Evolutionary conservation across 2,888 invertebrate genomes (phyloP).

Genomic region (Uloborus plumipes): DNA sequence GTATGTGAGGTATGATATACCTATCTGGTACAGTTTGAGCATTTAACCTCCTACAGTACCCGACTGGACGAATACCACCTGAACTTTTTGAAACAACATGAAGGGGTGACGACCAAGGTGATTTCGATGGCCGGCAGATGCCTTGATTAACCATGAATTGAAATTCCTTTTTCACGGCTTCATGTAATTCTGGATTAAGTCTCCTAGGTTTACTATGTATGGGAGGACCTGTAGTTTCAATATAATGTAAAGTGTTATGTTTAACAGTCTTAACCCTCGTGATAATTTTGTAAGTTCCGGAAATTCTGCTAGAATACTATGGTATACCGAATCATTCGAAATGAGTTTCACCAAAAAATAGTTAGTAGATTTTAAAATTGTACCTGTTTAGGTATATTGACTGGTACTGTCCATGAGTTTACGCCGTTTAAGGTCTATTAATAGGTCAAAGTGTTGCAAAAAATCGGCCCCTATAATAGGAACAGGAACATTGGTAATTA

Average conservation of each 20-base stretch:
- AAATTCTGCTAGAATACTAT: conserved; percentile 4
- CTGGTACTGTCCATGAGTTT: conserved; percentile 1
- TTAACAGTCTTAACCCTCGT: conserved; percentile 32
- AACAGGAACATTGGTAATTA: conserved; percentile 4
- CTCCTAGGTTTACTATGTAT: conserved; percentile 13
- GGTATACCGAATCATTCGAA: background rate
- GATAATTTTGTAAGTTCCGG: conserved; percentile 8
- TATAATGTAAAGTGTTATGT: conserved; percentile 5
- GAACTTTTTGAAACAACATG: conserved; percentile 2
- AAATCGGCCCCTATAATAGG: conserved; percentile 14
- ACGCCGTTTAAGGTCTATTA: conserved; percentile 6
- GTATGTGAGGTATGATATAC: background rate
- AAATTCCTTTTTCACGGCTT: conserved; percentile 10
- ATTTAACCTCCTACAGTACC: conserved; percentile 65
- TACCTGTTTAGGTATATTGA: background rate
- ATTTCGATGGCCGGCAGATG: conserved; percentile 66
- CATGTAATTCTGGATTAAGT: background rate
- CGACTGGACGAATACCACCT: conserved; percentile 66
- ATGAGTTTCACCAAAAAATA: conserved; percentile 4
- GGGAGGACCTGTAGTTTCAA: conserved; percentile 11
- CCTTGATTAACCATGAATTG: conserved; percentile 10
- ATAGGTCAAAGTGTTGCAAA: conserved; percentile 7
- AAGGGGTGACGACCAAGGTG: background rate
- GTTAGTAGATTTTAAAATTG: background rate
- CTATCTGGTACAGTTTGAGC: background rate